phyloP scores from a whole-genome alignment of 2,888 invertebrate species.

The Pycnomerus fuliginosus region DNA sequence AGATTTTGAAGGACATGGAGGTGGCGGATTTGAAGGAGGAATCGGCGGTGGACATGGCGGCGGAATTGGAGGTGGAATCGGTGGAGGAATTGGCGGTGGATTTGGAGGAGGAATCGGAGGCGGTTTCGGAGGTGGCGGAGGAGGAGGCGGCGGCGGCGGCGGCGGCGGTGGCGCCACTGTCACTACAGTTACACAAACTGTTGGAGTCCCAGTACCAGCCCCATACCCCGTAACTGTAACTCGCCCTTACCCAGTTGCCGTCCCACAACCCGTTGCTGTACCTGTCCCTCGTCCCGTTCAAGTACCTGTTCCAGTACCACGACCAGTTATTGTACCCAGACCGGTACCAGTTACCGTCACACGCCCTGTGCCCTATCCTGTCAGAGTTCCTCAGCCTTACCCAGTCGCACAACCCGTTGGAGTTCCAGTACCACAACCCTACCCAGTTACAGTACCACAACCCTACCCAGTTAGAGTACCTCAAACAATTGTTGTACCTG shows the following conservation, averaged over 20 bases:
- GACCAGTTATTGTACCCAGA: conserved; percentile 44
- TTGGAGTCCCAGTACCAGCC: conserved; percentile 46
- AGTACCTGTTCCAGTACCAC: conserved; percentile 48
- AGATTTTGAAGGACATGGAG: conserved; percentile 25
- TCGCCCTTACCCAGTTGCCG: conserved; percentile 56
- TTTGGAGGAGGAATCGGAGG: conserved; percentile 18
- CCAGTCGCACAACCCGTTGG: conserved; percentile 57
- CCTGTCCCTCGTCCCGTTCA: conserved; percentile 55
- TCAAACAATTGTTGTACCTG: conserved; percentile 57
- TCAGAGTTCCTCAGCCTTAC: conserved; percentile 44
- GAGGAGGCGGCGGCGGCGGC: conserved; percentile 46
- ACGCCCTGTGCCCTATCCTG: conserved; percentile 52
- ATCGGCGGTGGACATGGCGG: conserved; percentile 24
- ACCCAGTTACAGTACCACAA: conserved; percentile 30
- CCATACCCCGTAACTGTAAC: conserved; percentile 50
- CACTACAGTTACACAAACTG: conserved; percentile 43
- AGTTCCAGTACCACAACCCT: conserved; percentile 32
- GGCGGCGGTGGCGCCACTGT: conserved; percentile 44
- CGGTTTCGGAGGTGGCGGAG: conserved; percentile 14
- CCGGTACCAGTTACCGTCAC: conserved; percentile 48
- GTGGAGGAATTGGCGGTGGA: conserved; percentile 10
- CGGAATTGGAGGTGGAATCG: conserved; percentile 28
- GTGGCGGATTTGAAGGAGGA: conserved; percentile 25
- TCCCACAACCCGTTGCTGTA: conserved; percentile 57
- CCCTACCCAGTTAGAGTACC: conserved; percentile 33